Evolutionary conservation across 2,797 vertebrate genomes (phyloP), one percentile per base, ranked within the genome.

Genomic region (Brachyrhaphis roseni): DNA sequence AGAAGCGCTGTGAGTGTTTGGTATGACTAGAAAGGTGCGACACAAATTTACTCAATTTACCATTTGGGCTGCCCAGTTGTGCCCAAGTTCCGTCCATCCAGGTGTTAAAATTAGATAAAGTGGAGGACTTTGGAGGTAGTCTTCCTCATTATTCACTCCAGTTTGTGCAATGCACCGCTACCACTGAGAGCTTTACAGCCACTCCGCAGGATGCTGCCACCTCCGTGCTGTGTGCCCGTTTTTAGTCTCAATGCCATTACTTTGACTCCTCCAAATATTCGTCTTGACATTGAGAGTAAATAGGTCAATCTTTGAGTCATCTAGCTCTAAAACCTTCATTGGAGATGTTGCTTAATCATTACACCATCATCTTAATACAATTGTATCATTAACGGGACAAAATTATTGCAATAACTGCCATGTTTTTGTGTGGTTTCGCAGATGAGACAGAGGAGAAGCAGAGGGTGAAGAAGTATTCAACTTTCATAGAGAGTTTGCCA

Each of bases 401-500:
- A 39, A 26, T 43, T 26, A 41, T 26, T 26, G 20, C 10, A 26
- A 26, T 76, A 20, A 7, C 34, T 20, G 31, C 5, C 1, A 0
- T 31, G 10, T 71, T 28, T 84, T 41, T 78, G 39, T 83, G 57
- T 84, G 72, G 8, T 75, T 84, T 55, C 80, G 28, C 74, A 98
- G 98, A 99, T 91, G 96, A 95, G 1, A 94, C 94, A 81, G 95
- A 97, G 72, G 95, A 97, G 86, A 95, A 93, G 78, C 93, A 95
- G 72, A 95, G 98, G 82, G 95, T 97, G 59, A 96, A 94, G 85
- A 99, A 97, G 82, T 99, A 99, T 72, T 95, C 93, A 62, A 94
- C 96, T 78, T 97, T 98, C 92, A 98, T 99, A 85, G 94, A 89
- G 78, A 97, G 95, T 8, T 95, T 99, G 90, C 97, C 97, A 43